Evolutionary conservation across 2,797 vertebrate species (phyloP).

Genomic region (Scyliorhinus canicula): DNA sequence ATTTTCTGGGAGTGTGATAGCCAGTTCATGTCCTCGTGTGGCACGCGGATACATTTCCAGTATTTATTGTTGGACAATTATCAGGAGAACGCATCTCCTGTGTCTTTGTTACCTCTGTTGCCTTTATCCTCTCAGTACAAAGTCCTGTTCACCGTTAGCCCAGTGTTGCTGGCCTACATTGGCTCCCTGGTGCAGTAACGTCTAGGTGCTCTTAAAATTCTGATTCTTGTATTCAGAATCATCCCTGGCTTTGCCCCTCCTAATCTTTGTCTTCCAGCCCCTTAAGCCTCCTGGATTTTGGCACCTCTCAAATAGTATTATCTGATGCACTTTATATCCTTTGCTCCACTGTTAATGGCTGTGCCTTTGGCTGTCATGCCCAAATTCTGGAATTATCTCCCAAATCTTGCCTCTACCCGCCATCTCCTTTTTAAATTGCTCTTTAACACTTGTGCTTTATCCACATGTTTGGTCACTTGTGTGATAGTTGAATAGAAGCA

Average conservation of each 20-base stretch:
- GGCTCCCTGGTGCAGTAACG: background rate
- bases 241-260: background rate
- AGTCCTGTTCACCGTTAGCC: too few species aligned
- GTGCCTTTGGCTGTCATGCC: background rate
- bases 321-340: background rate
- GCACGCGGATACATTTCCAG: background rate
- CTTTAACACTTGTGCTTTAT: background rate
- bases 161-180: background rate
- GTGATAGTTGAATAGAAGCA: too few species aligned
- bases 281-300: background rate
- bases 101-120: background rate
- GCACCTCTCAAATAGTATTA: background rate
- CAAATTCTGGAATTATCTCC: background rate
- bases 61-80: background rate
- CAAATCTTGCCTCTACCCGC: background rate
- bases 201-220: background rate
- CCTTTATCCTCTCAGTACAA: background rate
- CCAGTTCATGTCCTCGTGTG: background rate
- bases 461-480: background rate
- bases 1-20: background rate
- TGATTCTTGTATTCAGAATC: background rate
- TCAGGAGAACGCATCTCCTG: background rate
- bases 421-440: background rate
- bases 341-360: background rate
- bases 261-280: background rate